Evolutionary conservation across 2,888 invertebrate genomes (phyloP).

Genomic region (Trissolcus brochymenae): DNA sequence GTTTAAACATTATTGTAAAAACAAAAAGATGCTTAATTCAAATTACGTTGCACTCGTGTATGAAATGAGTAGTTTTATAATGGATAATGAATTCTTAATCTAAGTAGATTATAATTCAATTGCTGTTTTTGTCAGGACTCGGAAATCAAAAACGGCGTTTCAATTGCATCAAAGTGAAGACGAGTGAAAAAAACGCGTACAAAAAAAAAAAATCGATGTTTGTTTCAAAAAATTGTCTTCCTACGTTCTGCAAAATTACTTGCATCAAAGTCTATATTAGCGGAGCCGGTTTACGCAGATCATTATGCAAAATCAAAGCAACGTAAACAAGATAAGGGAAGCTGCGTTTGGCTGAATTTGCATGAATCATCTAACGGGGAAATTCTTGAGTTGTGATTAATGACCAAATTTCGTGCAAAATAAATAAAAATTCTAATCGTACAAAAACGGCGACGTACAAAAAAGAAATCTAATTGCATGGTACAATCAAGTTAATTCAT

Average conservation of each 20-base stretch:
- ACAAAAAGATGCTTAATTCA: too few species aligned
- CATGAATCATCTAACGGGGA: constrained; percentile 20
- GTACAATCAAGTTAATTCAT: too few species aligned
- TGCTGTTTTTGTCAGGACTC: too few species aligned
- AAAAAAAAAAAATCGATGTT: not conserved
- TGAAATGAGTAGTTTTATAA: too few species aligned
- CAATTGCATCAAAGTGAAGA: not conserved
- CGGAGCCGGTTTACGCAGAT: constrained; percentile 27
- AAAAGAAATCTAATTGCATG: too few species aligned
- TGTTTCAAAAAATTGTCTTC: constrained; percentile 8
- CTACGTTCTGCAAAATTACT: constrained; percentile 7
- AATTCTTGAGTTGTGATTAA: constrained; percentile 15
- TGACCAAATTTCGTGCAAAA: constrained; percentile 2
- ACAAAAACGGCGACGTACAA: too few species aligned
- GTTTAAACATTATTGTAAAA: too few species aligned
- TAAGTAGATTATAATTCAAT: too few species aligned
- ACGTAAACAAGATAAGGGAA: constrained; percentile 25
- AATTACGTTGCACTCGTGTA: too few species aligned
- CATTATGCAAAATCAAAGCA: constrained; percentile 32
- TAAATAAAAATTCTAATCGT: too few species aligned
- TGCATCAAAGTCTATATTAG: constrained; percentile 18
- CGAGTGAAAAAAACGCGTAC: not conserved
- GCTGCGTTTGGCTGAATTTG: constrained; percentile 3
- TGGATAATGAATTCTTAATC: too few species aligned
- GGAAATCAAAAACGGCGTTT: too few species aligned